A percentile compares a stretch with the other conserved stretches of the same genome.
These are phyloP conservation scores for Meloidogyne hapla DNA, from an alignment of 1,140 invertebrate species.

Conservation along the genomic window DNA sequence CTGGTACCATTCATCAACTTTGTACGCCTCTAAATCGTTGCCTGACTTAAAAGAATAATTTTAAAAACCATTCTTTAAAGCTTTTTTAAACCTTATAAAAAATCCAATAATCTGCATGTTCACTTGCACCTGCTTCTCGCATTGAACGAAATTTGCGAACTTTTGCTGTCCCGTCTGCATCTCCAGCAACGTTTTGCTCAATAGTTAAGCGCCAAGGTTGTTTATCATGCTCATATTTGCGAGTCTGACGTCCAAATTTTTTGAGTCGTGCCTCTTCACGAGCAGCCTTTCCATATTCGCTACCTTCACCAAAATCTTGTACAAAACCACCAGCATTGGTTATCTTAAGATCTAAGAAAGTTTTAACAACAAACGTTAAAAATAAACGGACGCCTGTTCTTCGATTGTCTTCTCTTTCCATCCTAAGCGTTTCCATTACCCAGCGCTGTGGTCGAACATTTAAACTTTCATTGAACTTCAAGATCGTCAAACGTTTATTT, in stretches of 20 bases:
- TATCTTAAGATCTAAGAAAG: constrained; percentile 28
- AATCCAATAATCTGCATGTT: constrained; percentile 63
- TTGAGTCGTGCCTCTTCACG: constrained; percentile 61
- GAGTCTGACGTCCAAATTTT: constrained; percentile 55
- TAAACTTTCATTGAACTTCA: constrained; percentile 59
- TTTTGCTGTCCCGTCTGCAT: constrained; percentile 23
- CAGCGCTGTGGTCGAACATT: constrained; percentile 53
- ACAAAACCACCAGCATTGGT: constrained; percentile 36
- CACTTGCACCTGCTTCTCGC: constrained; percentile 56
- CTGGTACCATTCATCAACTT: constrained; percentile 60
- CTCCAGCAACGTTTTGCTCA: constrained; percentile 24
- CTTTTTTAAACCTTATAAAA: constrained; percentile 52
- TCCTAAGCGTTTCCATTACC: constrained; percentile 34
- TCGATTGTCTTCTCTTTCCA: constrained; percentile 59
- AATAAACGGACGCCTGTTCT: constrained; percentile 18
- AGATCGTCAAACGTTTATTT: constrained; percentile 46
- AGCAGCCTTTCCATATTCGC: constrained; percentile 59
- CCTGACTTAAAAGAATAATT: constrained; percentile 37
- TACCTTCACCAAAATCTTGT: constrained; percentile 60
- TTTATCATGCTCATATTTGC: constrained; percentile 52
- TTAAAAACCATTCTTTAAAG: not conserved
- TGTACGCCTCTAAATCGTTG: constrained; percentile 56
- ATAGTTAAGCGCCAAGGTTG: constrained; percentile 58
- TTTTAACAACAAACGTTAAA: not conserved
- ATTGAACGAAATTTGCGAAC: constrained; percentile 55